Evolutionary conservation across 1,140 invertebrate species (phyloP), one percentile per base, ranked within the genome.

Genomic region (Diorhabda carinulata): DNA sequence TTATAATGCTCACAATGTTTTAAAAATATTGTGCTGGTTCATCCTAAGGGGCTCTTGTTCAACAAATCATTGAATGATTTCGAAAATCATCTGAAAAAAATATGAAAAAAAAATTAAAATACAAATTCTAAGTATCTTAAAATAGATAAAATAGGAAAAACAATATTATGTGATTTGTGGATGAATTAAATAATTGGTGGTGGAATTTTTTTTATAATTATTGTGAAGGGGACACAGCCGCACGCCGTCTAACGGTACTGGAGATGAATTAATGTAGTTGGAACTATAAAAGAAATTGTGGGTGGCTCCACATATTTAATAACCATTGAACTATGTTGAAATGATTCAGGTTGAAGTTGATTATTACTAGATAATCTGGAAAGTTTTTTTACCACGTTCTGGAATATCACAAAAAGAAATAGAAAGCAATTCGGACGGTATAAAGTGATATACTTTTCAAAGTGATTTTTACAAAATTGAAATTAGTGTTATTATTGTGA

Each of bases 21-120:
- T 52, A 52, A 52, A 52, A n/a, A 52, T 8, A 52, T 52, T 52
- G 47, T 52, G 47, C 47, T 52, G 47, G n/a, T 52, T 8, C 47
- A 52, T n/a, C 47, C 6, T 4, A n/a, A 52, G 47, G 47, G 47
- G 47, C 47, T n/a, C 2, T 52, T 52, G n/a, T 52, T 52, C n/a
- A 52, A n/a, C 47, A 6, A 8, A n/a, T n/a, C 47, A 52, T 8
- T 8, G n/a, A 52, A 8, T 52, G 47, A 52, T 8, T 6, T 6
- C 47, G 6, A 6, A n/a, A 6, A 8, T n/a, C 47, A 52, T 52
- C 47, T 52, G 47, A 8, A 61, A 43, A 44, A 61, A 61, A 41
- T 67, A 10, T 9, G 40, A 4, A 52, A 68, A 57, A n/a, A 45
- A 47, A 63, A 64, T 25, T 66, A 66, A 57, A 70, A 70, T 43